A percentile compares a stretch with the other conserved stretches of the same genome.
Conservation (phyloP, 2,888 invertebrate species). For the Drosophila tripunctata region DNA sequence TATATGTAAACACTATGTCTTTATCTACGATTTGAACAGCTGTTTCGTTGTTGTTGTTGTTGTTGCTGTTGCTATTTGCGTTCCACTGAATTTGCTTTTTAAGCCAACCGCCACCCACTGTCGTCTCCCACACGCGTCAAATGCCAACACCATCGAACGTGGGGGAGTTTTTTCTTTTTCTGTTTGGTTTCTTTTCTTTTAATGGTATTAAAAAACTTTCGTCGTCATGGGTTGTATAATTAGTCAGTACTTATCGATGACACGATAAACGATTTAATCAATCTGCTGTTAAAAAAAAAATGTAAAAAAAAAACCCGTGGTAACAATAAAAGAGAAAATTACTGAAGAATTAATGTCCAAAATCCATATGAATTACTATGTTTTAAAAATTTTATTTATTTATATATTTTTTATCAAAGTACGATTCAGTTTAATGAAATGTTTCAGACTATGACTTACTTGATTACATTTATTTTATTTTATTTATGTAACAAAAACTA, state of each 20-base stretch:
- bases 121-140: slow-evolving; percentile 36
- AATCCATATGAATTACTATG: too few relatives aligned
- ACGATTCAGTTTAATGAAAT: too few relatives aligned
- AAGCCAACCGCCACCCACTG: slow-evolving; percentile 10
- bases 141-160: slow-evolving; percentile 5
- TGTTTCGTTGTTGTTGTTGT: slow-evolving; percentile 47
- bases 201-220: slow-evolving; percentile 53
- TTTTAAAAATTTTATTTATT: too few relatives aligned
- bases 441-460: too few relatives aligned
- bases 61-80: slow-evolving; percentile 2
- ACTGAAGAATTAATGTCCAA: too few relatives aligned
- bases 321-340: not conserved
- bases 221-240: slow-evolving; percentile 41
- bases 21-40: slow-evolving; percentile 56
- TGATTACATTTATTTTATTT: too few relatives aligned
- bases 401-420: too few relatives aligned
- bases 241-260: slow-evolving; percentile 47
- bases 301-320: not conserved
- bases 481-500: too few relatives aligned
- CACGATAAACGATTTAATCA: slow-evolving; percentile 27
- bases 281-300: not conserved
- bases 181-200: too few relatives aligned
- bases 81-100: slow-evolving; percentile 23
- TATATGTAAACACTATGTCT: slow-evolving; percentile 29
- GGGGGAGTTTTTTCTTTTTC: slow-evolving; percentile 27